Evolutionary conservation across 2,797 vertebrate species (phyloP), one percentile per base, ranked within the genome.

Genomic region (Dipus sagitta): DNA sequence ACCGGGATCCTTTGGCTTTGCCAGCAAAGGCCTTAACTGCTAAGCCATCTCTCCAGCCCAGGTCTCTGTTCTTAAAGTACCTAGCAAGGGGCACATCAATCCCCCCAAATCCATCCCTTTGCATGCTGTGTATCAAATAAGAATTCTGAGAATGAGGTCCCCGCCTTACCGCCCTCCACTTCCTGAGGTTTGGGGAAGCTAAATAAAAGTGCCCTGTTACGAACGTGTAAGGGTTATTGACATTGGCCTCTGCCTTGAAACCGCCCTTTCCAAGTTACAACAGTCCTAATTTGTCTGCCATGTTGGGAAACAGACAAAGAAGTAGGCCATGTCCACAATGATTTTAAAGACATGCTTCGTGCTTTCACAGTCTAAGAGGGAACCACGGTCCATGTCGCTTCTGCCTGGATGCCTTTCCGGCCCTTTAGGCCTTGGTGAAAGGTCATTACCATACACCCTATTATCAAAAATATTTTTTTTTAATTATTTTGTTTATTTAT

Each of bases 241-340:
- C 28, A 89, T 28, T 28, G 32, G 11, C 42, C 23, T 93, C 75
- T 86, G 47, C 81, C 68, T 96, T 86, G 65, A 60, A 71, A 64
- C 38, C 84, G 34, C 72, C 47, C 84, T 85, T 23, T 5, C 26
- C n/a, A 42, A 26, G 38, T 70, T 95, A 65, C 38, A 83, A 83
- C n/a, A 78, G 77, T 14, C 6, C 3, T 42, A 91, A 60, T 78
- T 91, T 76, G 68, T 90, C 72, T 70, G 54, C 8, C 70, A 20
- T 81, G 85, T 95, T 78, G 62, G 5, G 58, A 92, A 95, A 88
- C 2, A 68, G 75, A 17, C 47, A 68, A 60, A 54, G 52, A 92
- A 78, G 42, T 5, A 78, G 65, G n/a, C 38, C 15, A 26, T 12
- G 17, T 71, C 24, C 12, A 6, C 75, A 14, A 62, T 23, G 30